Percentiles rank a stretch among this genome's conserved stretches.
phyloP scores from a whole-genome alignment of 2,113 vertebrate species.

The Synodontis membranacea region DNA sequence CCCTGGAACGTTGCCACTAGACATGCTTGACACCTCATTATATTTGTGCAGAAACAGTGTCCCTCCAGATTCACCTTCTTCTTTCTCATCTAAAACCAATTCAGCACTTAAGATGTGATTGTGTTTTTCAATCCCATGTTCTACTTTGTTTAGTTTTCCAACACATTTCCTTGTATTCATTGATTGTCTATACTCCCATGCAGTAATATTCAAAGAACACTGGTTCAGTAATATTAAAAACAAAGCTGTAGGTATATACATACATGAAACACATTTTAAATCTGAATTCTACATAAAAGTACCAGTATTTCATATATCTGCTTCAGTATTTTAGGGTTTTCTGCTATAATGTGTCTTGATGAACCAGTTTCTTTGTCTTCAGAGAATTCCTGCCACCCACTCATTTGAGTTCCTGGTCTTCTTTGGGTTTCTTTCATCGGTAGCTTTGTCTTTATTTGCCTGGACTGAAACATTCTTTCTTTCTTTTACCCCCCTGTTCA shows the following conservation, averaged over 20 bases:
- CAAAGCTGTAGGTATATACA: neutral
- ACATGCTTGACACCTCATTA: slow-evolving; percentile 63
- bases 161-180: slow-evolving; percentile 71
- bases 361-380: slow-evolving; percentile 83
- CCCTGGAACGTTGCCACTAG: slow-evolving; percentile 57
- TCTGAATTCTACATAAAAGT: neutral
- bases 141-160: slow-evolving; percentile 69
- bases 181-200: slow-evolving; percentile 76
- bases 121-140: slow-evolving; percentile 68
- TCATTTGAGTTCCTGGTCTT: slow-evolving; percentile 82
- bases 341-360: slow-evolving; percentile 65
- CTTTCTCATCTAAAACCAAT: slow-evolving; percentile 60
- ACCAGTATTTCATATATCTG: neutral
- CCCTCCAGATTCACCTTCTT: slow-evolving; percentile 53
- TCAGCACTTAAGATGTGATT: slow-evolving; percentile 67
- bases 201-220: slow-evolving; percentile 79
- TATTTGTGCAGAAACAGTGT: slow-evolving; percentile 34
- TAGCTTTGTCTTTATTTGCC: slow-evolving; percentile 98
- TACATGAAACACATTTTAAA: neutral
- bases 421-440: slow-evolving; percentile 82
- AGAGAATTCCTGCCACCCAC: slow-evolving; percentile 70
- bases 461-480: slow-evolving; percentile 98
- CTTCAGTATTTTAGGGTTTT: neutral
- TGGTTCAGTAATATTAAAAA: slow-evolving; percentile 74
- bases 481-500: slow-evolving; percentile 99